Conservation (phyloP, 2,888 invertebrate species). For the Heliconius cydno region DNA sequence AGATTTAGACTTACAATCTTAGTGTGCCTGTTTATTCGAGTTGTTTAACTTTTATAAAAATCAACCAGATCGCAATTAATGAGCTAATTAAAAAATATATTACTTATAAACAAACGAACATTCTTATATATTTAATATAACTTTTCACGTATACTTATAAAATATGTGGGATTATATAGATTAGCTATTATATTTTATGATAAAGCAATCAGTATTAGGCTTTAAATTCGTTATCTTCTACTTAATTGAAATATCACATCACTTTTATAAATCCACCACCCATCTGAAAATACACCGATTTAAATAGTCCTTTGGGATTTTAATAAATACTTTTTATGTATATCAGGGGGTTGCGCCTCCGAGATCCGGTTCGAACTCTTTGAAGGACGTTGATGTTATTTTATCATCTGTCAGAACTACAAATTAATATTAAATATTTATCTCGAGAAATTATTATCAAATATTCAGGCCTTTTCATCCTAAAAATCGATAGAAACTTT, state of each 20-base stretch:
- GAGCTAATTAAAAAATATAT: background rate
- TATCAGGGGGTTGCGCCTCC: background rate
- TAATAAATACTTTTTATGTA: background rate
- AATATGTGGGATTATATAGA: slow-evolving; percentile 18
- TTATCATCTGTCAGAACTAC: too few species aligned
- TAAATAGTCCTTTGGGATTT: background rate
- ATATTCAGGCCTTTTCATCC: too few species aligned
- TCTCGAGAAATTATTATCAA: too few species aligned
- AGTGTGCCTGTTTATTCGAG: too few species aligned
- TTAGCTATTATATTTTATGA: slow-evolving; percentile 19
- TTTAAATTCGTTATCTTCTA: background rate
- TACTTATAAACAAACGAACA: background rate
- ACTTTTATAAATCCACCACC: background rate
- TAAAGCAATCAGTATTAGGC: slow-evolving; percentile 11
- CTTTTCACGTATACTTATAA: background rate
- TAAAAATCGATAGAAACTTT: too few species aligned
- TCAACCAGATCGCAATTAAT: too few species aligned
- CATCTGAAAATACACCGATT: background rate
- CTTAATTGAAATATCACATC: slow-evolving; percentile 12
- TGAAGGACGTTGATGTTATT: background rate
- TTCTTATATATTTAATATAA: background rate
- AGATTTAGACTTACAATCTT: too few species aligned
- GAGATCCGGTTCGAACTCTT: background rate
- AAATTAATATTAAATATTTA: too few species aligned
- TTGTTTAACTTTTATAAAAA: too few species aligned